These are phyloP conservation scores for Agapostemon virescens DNA, from an alignment of 2,888 invertebrate genomes.

Conservation along the genomic window DNA sequence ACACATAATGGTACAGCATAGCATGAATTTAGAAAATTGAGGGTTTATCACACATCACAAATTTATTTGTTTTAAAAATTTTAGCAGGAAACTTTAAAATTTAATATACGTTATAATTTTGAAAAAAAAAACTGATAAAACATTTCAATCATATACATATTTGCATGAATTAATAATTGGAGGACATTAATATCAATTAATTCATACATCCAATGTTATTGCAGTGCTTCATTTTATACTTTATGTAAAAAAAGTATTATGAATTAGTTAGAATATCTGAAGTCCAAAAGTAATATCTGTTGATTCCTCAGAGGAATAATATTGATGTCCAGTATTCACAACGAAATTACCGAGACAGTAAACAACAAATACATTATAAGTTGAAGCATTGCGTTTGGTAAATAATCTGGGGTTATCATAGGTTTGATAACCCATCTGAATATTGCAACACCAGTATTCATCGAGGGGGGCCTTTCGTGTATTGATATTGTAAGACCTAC, in stretches of 20 bases:
- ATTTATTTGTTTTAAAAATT: slow-evolving; percentile 15
- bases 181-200: slow-evolving; percentile 16
- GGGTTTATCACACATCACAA: neutral
- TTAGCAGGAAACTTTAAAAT: slow-evolving; percentile 2
- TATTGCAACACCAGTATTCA: slow-evolving; percentile 65
- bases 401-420: slow-evolving; percentile 70
- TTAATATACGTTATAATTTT: slow-evolving; percentile 5
- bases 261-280: neutral
- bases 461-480: slow-evolving; percentile 62
- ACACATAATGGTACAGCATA: slow-evolving; percentile 15
- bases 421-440: slow-evolving; percentile 64
- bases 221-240: slow-evolving; percentile 17
- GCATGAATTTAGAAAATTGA: slow-evolving; percentile 23
- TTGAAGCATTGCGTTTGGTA: slow-evolving; percentile 36
- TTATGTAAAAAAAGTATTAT: neutral
- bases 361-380: slow-evolving; percentile 48
- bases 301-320: slow-evolving; percentile 3
- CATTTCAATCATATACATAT: slow-evolving; percentile 16
- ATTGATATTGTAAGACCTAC: slow-evolving; percentile 34
- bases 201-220: slow-evolving; percentile 10
- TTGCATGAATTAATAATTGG: slow-evolving; percentile 49
- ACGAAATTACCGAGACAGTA: slow-evolving; percentile 28
- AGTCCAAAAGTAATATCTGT: slow-evolving; percentile 10
- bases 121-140: slow-evolving; percentile 1
- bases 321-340: slow-evolving; percentile 12